These are phyloP conservation scores for Ennomos quercinarius DNA, from an alignment of 2,888 invertebrate genomes.

Conservation along the genomic window DNA sequence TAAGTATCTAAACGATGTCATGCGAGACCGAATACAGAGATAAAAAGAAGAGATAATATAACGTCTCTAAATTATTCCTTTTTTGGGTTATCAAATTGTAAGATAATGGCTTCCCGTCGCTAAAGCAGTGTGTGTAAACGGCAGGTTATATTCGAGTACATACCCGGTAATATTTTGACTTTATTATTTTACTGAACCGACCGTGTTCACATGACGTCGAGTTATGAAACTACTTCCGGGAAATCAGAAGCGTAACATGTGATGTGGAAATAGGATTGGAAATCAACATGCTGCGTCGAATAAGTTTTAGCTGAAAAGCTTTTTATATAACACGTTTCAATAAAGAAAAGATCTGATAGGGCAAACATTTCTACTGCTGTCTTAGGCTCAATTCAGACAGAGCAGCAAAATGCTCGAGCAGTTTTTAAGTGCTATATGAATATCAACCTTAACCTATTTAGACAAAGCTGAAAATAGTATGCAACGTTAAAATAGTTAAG, in stretches of 20 bases:
- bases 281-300: slow-evolving; percentile 40
- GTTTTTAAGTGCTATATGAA: too few relatives aligned
- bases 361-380: too few relatives aligned
- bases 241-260: slow-evolving; percentile 43
- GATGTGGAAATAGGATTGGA: slow-evolving; percentile 46
- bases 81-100: slow-evolving; percentile 47
- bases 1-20: slow-evolving; percentile 11
- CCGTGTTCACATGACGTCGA: slow-evolving; percentile 39
- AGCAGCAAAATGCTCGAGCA: too few relatives aligned
- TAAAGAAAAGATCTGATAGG: too few relatives aligned
- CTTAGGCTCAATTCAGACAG: too few relatives aligned
- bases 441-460: too few relatives aligned
- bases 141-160: slow-evolving; percentile 19
- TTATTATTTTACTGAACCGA: slow-evolving; percentile 40
- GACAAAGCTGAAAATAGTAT: too few relatives aligned
- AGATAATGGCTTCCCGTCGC: slow-evolving; percentile 52
- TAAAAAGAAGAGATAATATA: slow-evolving; percentile 22
- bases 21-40: slow-evolving; percentile 18
- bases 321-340: slow-evolving; percentile 33
- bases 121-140: slow-evolving; percentile 37
- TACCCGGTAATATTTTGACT: slow-evolving; percentile 38
- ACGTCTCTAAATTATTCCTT: slow-evolving; percentile 31
- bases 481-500: too few relatives aligned
- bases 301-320: slow-evolving; percentile 23
- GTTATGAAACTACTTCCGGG: slow-evolving; percentile 41